Evolutionary conservation across 2,113 vertebrate genomes (phyloP), one percentile per base, ranked within the genome.

Genomic region (Lanius ludovicianus): DNA sequence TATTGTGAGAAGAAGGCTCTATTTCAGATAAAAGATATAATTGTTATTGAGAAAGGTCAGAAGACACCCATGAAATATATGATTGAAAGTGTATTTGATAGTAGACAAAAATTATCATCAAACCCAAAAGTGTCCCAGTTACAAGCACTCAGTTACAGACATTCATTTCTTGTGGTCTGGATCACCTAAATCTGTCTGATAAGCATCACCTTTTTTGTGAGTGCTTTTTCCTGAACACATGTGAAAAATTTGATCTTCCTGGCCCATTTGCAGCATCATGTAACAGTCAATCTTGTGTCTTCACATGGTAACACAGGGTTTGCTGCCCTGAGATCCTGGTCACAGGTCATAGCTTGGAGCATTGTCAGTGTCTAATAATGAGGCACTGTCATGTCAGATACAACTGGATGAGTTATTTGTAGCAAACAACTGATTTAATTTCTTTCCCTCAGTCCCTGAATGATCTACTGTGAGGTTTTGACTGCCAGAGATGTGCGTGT

Each of bases 381-480:
- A 93, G 68, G 86, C 68, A 67, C 23, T 42, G 55, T 59, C 68
- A 9, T 41, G 35, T 93, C 88, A 78, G 80, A 67, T 77, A 77
- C 68, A 74, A 69, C 46, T 27, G 63, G 67, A 41, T 90, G 90
- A 90, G 83, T 86, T 93, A 94, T 92, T 85, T 92, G 94, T 69
- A 77, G 88, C 67, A 59, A 94, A 83, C 79, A 83, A 77, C 79
- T 88, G 85, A 80, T 93, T 85, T 92, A 62, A 87, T 94, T 83
- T 79, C 75, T 90, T 76, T 77, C 85, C 88, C 68, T 88, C 13
- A 10, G 33, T 74, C 82, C 55, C 85, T 57, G 79, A 75, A 83
- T 80, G 88, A 83, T 94, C 59, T 63, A 1, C 68, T 46, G 71
- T 18, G 83, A 84, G 86, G 63, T 77, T 97, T 84, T 92, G 76